phyloP scores from a whole-genome alignment of 2,888 invertebrate genomes.

The Copidosoma aretas region DNA sequence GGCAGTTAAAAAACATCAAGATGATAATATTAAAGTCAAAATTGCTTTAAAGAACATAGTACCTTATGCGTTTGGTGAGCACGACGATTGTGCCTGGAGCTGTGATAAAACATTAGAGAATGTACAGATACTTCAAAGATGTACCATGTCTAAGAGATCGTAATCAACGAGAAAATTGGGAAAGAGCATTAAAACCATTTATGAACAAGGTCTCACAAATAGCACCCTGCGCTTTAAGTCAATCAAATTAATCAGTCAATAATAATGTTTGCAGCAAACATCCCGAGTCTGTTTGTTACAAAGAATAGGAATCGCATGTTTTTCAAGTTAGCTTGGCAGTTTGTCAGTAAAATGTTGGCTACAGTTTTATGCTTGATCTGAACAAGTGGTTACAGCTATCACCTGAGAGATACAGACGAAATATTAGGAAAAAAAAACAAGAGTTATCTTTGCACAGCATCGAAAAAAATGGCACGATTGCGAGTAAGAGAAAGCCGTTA shows the following conservation, averaged over 20 bases:
- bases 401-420: constrained; percentile 5
- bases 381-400: constrained; percentile 15
- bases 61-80: constrained; percentile 18
- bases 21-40: constrained; percentile 2
- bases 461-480: constrained; percentile 13
- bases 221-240: neutral
- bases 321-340: constrained; percentile 15
- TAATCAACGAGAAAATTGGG: neutral
- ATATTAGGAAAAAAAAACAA: constrained; percentile 12
- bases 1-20: constrained; percentile 4
- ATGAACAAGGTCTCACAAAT: neutral
- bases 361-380: neutral
- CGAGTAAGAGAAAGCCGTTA: constrained; percentile 9
- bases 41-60: constrained; percentile 8
- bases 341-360: constrained; percentile 23
- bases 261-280: constrained; percentile 16
- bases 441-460: neutral
- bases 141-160: neutral
- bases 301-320: constrained; percentile 15
- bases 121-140: constrained; percentile 6
- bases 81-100: neutral
- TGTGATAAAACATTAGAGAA: neutral
- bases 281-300: constrained; percentile 18
- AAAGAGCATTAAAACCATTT: neutral
- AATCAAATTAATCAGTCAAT: neutral